Percentiles rank a stretch among this genome's conserved stretches.
phyloP scores from a whole-genome alignment of 2,888 invertebrate genomes.

The Xanthorhoe spadicearia region DNA sequence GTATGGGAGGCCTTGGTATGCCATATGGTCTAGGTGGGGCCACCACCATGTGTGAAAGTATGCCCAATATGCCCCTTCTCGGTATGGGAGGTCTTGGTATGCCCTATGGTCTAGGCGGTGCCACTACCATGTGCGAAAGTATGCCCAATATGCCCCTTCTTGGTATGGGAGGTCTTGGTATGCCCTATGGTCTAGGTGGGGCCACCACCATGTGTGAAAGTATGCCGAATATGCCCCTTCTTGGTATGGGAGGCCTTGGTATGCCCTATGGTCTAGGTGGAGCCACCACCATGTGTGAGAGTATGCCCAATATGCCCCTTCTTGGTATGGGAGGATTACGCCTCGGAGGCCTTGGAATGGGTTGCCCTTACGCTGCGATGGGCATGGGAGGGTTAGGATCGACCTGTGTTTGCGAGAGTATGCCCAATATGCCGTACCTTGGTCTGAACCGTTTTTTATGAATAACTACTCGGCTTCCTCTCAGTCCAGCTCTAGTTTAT shows the following conservation, averaged over 20 bases:
- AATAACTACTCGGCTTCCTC: conserved; percentile 42
- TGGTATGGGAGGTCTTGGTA: conserved; percentile 13
- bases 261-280: neutral
- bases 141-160: conserved; percentile 26
- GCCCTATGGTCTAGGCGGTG: neutral
- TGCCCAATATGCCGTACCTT: conserved; percentile 28
- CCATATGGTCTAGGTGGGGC: too few relatives aligned
- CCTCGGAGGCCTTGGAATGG: conserved; percentile 3
- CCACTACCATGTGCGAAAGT: conserved; percentile 42
- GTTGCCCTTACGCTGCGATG: conserved; percentile 25
- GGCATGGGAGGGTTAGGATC: conserved; percentile 17
- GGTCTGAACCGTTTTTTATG: conserved; percentile 55
- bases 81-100: conserved; percentile 11
- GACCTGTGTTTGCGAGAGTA: conserved; percentile 41
- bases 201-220: conserved; percentile 37
- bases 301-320: neutral
- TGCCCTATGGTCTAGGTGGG: conserved; percentile 9
- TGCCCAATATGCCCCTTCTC: too few relatives aligned
- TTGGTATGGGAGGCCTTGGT: conserved; percentile 14
- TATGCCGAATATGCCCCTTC: conserved; percentile 18
- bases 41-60: too few relatives aligned
- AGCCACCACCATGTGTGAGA: neutral
- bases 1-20: conserved; percentile 10
- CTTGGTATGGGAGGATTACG: conserved; percentile 1
- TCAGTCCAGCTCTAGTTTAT: conserved; percentile 31